Conservation (phyloP, 2,888 invertebrate species). For the Temnothorax ravouxi region DNA sequence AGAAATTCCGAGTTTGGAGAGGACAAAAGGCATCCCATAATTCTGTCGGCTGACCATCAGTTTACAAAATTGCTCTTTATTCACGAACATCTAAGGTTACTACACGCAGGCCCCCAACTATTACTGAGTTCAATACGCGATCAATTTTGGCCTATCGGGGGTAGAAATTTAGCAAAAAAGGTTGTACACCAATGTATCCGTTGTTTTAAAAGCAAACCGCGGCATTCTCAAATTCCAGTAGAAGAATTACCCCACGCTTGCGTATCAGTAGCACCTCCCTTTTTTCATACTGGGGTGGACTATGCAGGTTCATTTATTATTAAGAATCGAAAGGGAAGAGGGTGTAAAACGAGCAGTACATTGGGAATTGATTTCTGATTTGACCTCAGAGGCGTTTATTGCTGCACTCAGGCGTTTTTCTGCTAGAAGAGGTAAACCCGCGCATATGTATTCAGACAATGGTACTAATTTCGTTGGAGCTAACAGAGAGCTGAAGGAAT, state of each 20-base stretch:
- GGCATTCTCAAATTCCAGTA: slow-evolving; percentile 14
- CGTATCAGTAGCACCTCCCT: slow-evolving; percentile 33
- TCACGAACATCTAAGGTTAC: neutral
- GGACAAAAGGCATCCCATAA: slow-evolving; percentile 5
- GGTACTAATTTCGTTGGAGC: neutral
- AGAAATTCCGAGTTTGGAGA: neutral
- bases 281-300: slow-evolving; percentile 38
- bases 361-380: slow-evolving; percentile 48
- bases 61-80: slow-evolving; percentile 23
- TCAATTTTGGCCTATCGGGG: slow-evolving; percentile 39
- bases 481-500: neutral
- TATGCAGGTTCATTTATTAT: slow-evolving; percentile 57
- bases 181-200: slow-evolving; percentile 12
- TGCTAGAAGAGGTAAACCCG: neutral
- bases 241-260: slow-evolving; percentile 45
- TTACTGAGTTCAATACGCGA: neutral
- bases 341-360: slow-evolving; percentile 26
- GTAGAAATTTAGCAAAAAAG: neutral
- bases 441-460: neutral
- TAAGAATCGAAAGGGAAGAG: slow-evolving; percentile 46
- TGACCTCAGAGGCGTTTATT: neutral
- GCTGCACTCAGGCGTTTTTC: neutral
- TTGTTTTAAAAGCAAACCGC: slow-evolving; percentile 15
- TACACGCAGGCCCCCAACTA: slow-evolving; percentile 31
- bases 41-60: neutral